Evolutionary conservation across 2,888 invertebrate genomes (phyloP).

Genomic region (Drymonia ruficornis): DNA sequence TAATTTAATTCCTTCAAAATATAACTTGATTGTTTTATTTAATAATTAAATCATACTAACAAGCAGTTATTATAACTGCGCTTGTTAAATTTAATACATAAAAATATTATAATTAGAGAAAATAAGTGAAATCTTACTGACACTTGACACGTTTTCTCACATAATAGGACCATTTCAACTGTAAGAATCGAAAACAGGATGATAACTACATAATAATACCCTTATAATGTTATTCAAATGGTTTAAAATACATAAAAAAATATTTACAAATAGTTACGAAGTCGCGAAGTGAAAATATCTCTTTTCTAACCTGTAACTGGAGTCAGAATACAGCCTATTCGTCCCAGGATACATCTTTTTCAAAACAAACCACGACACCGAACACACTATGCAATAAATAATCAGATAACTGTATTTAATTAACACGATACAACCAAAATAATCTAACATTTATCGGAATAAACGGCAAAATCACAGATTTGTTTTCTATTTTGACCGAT

Average conservation of each 20-base stretch:
- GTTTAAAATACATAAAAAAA: not conserved
- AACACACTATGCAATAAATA: constrained; percentile 45
- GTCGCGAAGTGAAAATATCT: constrained; percentile 8
- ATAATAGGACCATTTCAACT: constrained; percentile 3
- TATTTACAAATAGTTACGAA: not conserved
- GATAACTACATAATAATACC: not conserved
- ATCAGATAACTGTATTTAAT: constrained; percentile 35
- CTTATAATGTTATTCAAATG: not conserved
- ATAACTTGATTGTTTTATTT: not conserved
- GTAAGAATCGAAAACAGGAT: not conserved
- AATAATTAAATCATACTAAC: not conserved
- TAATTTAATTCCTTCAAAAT: too few relatives aligned
- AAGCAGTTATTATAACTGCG: constrained; percentile 1
- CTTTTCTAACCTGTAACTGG: constrained; percentile 74
- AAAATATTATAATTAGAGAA: constrained; percentile 35
- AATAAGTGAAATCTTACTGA: constrained; percentile 50
- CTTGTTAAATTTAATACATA: not conserved
- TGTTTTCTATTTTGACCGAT: constrained; percentile 68
- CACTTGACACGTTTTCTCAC: constrained; percentile 26
- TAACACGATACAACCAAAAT: constrained; percentile 29
- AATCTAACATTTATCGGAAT: constrained; percentile 58
- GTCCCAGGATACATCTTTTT: constrained; percentile 70
- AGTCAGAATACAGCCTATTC: constrained; percentile 75
- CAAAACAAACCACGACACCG: constrained; percentile 31
- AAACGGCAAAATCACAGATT: constrained; percentile 38